Conservation (phyloP, 2,113 vertebrate species). For the Otus sunia region DNA sequence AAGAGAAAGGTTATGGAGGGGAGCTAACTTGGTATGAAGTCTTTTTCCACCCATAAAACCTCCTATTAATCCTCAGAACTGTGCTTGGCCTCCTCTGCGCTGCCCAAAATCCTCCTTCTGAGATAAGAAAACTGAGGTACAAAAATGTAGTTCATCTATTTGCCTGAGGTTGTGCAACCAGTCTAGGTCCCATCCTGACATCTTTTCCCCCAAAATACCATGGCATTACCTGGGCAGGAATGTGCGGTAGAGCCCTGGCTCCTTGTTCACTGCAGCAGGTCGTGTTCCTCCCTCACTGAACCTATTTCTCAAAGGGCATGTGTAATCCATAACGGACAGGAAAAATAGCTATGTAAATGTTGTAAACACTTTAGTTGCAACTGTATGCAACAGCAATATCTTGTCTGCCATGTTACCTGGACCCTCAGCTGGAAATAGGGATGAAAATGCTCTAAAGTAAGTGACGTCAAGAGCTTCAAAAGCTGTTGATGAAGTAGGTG, state of each 20-base stretch:
- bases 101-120: background rate
- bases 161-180: background rate
- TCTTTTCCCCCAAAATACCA: fast-evolving
- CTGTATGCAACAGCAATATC: background rate
- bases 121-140: background rate
- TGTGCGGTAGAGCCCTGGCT: background rate
- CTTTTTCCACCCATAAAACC: background rate
- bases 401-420: background rate
- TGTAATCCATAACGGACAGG: background rate
- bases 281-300: background rate
- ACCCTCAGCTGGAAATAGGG: background rate
- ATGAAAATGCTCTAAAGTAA: background rate
- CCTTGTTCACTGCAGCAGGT: background rate
- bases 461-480: background rate
- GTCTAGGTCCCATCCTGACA: background rate
- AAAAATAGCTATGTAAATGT: background rate
- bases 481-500: background rate
- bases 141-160: background rate
- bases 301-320: background rate
- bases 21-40: background rate
- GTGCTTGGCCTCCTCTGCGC: background rate
- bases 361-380: background rate
- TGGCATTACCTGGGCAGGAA: background rate
- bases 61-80: background rate
- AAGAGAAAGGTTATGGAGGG: background rate